phyloP scores from a whole-genome alignment of 30 jellyfish, hydroid and myxozoan genomes.

The Aurelia sp. region DNA sequence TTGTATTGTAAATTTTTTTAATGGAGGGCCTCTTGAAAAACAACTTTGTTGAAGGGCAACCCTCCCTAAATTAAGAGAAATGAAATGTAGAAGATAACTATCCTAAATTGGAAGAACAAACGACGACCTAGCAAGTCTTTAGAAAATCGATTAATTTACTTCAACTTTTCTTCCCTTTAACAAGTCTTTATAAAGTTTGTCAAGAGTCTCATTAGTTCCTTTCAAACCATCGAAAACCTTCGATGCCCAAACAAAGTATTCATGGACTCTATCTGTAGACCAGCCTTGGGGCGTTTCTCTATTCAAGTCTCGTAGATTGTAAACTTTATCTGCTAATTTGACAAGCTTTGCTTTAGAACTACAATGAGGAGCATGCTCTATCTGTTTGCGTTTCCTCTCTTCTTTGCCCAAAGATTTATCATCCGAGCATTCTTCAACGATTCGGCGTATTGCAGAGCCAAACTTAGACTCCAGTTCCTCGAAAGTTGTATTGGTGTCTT shows the following conservation, averaged over 20 bases:
- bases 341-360: conserved; percentile 90
- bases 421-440: conserved; percentile 92
- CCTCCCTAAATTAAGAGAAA: too few relatives aligned
- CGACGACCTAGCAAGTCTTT: too few relatives aligned
- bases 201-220: conserved; percentile 70
- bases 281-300: conserved; percentile 85
- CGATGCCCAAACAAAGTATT: conserved; percentile 89
- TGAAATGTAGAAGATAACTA: too few relatives aligned
- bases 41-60: too few relatives aligned
- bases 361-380: conserved; percentile 66
- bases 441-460: conserved; percentile 64
- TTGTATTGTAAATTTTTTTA: too few relatives aligned
- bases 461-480: conserved; percentile 74
- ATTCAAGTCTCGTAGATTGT: conserved; percentile 83
- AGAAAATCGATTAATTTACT: background rate
- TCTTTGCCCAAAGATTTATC: conserved; percentile 71
- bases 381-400: conserved; percentile 76
- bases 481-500: conserved; percentile 89
- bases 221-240: conserved; percentile 73
- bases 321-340: conserved; percentile 89
- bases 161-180: conserved; percentile 24
- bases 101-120: too few relatives aligned
- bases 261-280: conserved; percentile 82
- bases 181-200: conserved; percentile 35
- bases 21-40: too few relatives aligned